phyloP scores from a whole-genome alignment of 2,888 invertebrate species.

The Chymomyza procnemis region DNA sequence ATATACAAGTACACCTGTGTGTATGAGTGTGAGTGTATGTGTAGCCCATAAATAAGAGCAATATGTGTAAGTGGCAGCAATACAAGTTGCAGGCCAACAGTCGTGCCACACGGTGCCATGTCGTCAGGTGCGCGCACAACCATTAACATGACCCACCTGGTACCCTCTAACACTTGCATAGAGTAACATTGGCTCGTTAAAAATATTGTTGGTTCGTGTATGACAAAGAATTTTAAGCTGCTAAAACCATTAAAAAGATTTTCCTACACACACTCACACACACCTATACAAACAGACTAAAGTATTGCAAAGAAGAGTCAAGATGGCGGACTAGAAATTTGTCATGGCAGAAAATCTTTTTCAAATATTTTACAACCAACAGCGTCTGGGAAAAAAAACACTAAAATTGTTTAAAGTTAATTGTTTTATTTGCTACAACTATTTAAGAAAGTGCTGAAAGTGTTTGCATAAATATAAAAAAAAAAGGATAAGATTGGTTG shows the following conservation, averaged over 20 bases:
- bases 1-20: not conserved
- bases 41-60: constrained; percentile 64
- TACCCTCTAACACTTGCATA: not conserved
- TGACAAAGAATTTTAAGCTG: constrained; percentile 54
- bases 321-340: constrained; percentile 11
- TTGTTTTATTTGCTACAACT: no score
- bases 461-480: no score
- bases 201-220: not conserved
- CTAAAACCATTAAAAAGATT: constrained; percentile 42
- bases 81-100: not conserved
- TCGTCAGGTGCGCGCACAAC: constrained; percentile 1
- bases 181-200: not conserved
- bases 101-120: not conserved
- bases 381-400: not conserved
- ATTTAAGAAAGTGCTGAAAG: no score
- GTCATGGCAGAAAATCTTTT: constrained; percentile 1
- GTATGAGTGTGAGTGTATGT: constrained; percentile 11
- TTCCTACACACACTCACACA: constrained; percentile 30
- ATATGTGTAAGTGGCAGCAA: constrained; percentile 57
- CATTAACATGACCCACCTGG: not conserved
- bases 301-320: constrained; percentile 18
- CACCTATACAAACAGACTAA: constrained; percentile 7
- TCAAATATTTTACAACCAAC: not conserved
- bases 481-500: no score
- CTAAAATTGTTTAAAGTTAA: not conserved